Evolutionary conservation across 2,888 invertebrate species (phyloP), one percentile per base, ranked within the genome.

Genomic region (Gymnosoma rotundatum): DNA sequence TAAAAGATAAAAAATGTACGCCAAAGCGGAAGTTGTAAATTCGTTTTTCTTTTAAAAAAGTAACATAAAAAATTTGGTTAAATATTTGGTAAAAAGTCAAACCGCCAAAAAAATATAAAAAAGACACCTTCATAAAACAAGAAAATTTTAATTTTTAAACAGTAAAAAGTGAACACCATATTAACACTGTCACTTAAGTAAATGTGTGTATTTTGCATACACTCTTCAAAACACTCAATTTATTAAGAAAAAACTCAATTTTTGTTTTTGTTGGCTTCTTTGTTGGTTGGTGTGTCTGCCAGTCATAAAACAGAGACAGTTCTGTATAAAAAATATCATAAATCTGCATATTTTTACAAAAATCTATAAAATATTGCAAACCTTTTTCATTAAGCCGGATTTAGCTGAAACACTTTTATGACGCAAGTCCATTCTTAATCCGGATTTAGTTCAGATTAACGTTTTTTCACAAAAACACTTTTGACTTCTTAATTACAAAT

Each of bases 401-500:
- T 83, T 74, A 80, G 67, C 18, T 56, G 58, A 85, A 79, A 81
- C 54, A 63, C 52, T 45, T 90, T 90, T 90, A 89, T 89, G 90
- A 88, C 84, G 89, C 83, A 88, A 89, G 85, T n/a, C 45, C 5
- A n/a, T 48, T 83, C 88, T 88, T 88, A 90, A 89, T 80, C 87
- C 89, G 88, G 89, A 89, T 89, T 89, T 89, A 89, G 90, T 89
- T 88, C 87, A 90, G 83, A 83, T 88, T 76, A 72, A 69, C 14
- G 67, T 84, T 84, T 83, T 83, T 79, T 83, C 60, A 72, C 70
- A 82, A 76, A 75, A 66, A 67, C 45, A 66, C 61, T 64, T 67
- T 88, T 89, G 89, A 90, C 90, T 90, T 89, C 88, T 89, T 90
- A 89, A 89, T 89, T 89, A 86, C 88, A 74, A 50, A 50, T n/a